Evolutionary conservation across 2,113 vertebrate species (phyloP), one percentile per base, ranked within the genome.

Genomic region (Amblyopsis rosae): DNA sequence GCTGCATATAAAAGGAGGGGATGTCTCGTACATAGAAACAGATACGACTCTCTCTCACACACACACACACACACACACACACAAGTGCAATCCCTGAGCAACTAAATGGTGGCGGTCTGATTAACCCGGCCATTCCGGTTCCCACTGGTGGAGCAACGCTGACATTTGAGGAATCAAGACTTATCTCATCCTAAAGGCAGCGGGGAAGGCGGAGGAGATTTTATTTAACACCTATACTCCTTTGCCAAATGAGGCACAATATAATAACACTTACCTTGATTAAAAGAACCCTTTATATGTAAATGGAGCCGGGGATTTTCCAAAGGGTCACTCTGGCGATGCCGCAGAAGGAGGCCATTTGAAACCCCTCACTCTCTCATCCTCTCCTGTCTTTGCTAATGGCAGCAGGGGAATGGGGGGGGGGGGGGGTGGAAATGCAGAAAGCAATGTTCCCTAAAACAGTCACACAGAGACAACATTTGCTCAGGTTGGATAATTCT

Each of bases 401-500:
- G 94, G 94, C 94, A 90, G 94, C 92, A 89, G 61, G 49, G 16
- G 45, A n/a, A 9, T 9, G 11, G 47, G 26, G 53, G 35, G 16
- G 4, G 6, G 11, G 47, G 26, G 53, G 35, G 16, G 4, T 50
- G n/a, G 91, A 93, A 95, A 94, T 92, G 91, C 93, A 89, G 93
- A 93, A 94, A 96, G 95, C 95, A 98, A 96, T 96, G 95, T 98
- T 96, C 97, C 96, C 96, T 98, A 97, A 97, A 98, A 98, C 96
- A 96, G 96, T 95, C 96, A 95, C 95, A 95, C 91, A 96, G 96
- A 98, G 95, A 97, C 96, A 98, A 98, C 96, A 98, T 98, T 98
- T 98, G 96, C 98, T 98, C 96, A 98, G 97, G 95, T 98, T 98
- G 96, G 96, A 95, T 99, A 98, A 98, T 97, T 99, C 96, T 98